Evolutionary conservation across 2,888 invertebrate genomes (phyloP), one percentile per base, ranked within the genome.

Genomic region (Copidosoma aretas): DNA sequence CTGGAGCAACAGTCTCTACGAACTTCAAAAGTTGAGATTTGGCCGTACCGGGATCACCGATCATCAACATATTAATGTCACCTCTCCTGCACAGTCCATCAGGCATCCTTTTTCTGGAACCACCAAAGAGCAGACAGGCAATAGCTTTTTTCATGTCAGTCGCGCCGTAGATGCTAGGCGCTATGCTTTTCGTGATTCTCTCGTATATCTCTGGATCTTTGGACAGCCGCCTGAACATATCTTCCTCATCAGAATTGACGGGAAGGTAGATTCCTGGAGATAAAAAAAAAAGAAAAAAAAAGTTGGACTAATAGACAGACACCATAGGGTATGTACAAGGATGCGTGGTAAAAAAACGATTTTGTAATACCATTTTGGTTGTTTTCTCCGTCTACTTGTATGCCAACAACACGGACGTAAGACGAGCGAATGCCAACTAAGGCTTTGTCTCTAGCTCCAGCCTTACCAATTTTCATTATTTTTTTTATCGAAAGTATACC

Each of bases 31-130:
- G 86, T 82, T 99, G 99, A 0, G 97, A 97, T 84, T 99, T 99
- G n/a, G 99, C 99, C 0, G 99, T 99, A 78, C 99, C 99, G 0
- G 99, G 99, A 86, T 99, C 99, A 53, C 99, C 99, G 39, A 99
- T 86, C 70, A 99, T 86, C 17, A 99, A 85, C 24, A 99, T 88
- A 82, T 99, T 99, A 74, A 99, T 97, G 82, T 99, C 99, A 3
- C 99, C 99, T 81, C 99, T 89, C 15, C 99, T 89, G 0, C 93
- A 94, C 68, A 99, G 85, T 1, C 98, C 98, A 85, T 99, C 99
- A 0, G 99, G 99, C 76, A 99, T 86, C 14, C 91, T 87, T 82
- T 95, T 95, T 32, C 94, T 88, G 0, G 94, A 90, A 17, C 93
- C 99, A 76, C 98, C 98, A 86, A 99, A 98, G 51, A 99, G 85